A percentile compares a stretch with the other conserved stretches of the same genome.
Evolutionary conservation across 2,888 invertebrate species (phyloP).

Genomic region (Caenorhabditis doughertyi): DNA sequence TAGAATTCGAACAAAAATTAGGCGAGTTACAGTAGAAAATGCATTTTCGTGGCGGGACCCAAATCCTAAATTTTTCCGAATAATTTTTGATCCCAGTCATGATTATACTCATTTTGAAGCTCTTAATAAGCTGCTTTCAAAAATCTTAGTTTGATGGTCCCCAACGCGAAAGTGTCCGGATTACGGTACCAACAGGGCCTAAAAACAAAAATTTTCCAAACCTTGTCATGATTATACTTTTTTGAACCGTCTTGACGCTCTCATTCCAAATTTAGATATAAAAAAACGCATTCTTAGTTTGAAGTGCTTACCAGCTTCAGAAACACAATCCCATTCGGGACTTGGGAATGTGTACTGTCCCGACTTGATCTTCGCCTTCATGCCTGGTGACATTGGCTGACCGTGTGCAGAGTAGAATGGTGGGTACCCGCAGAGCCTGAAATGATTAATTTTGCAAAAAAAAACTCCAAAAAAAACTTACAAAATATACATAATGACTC

Average conservation of each 20-base stretch:
- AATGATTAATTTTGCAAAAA: slow-evolving; percentile 35
- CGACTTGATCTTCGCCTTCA: slow-evolving; percentile 93
- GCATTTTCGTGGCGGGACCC: neutral
- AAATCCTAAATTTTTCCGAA: neutral
- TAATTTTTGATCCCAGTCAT: neutral
- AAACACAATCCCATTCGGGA: slow-evolving; percentile 96
- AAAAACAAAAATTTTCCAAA: too few relatives aligned
- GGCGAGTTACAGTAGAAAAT: neutral
- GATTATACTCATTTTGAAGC: slow-evolving; percentile 1
- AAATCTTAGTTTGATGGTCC: neutral
- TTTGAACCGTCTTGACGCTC: neutral
- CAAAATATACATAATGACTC: slow-evolving; percentile 99
- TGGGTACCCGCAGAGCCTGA: slow-evolving; percentile 94
- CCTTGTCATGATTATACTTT: too few relatives aligned
- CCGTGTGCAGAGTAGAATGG: slow-evolving; percentile 99
- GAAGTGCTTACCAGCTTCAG: slow-evolving; percentile 87
- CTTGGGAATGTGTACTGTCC: slow-evolving; percentile 98
- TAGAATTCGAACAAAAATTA: neutral
- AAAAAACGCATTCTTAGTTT: neutral
- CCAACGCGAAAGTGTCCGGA: neutral
- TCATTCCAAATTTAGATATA: neutral
- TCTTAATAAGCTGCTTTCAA: neutral
- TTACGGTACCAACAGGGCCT: too few relatives aligned
- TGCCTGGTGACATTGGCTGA: slow-evolving; percentile 97
- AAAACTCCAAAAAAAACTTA: slow-evolving; percentile 84